These are phyloP conservation scores for Epistrophella euchroma DNA, from an alignment of 2,888 invertebrate genomes.

Conservation along the genomic window DNA sequence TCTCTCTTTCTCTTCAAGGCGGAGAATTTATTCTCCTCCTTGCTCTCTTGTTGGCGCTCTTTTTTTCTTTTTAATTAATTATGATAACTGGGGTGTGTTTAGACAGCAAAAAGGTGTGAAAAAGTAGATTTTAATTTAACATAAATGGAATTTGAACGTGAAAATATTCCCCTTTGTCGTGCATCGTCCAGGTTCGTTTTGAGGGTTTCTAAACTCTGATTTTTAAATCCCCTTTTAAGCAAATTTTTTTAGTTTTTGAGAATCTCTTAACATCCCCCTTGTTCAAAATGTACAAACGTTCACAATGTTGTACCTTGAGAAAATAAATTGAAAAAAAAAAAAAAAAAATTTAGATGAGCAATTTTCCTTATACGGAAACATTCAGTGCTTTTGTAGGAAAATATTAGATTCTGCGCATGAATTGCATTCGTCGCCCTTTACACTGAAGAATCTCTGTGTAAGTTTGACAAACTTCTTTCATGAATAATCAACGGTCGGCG, in stretches of 20 bases:
- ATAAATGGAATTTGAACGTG: constrained; percentile 19
- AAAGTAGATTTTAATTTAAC: constrained; percentile 21
- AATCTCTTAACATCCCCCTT: constrained; percentile 24
- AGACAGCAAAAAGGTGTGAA: constrained; percentile 23
- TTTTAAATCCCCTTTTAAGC: constrained; percentile 28
- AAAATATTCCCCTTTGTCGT: constrained; percentile 1
- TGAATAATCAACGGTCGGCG: constrained; percentile 40
- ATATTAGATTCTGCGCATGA: constrained; percentile 62
- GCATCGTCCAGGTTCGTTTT: neutral
- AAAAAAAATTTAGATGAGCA: constrained; percentile 9
- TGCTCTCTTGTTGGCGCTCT: constrained; percentile 16
- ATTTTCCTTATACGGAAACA: constrained; percentile 52
- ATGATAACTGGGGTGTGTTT: constrained; percentile 36
- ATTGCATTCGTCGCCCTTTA: constrained; percentile 60
- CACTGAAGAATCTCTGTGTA: constrained; percentile 38
- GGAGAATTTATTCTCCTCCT: neutral
- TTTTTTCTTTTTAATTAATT: constrained; percentile 21
- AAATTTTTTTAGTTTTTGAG: neutral
- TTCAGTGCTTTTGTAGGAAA: constrained; percentile 29
- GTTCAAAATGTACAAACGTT: neutral
- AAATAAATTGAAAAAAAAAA: neutral
- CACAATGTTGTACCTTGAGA: neutral
- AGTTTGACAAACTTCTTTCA: constrained; percentile 66
- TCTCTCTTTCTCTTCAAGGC: constrained; percentile 34
- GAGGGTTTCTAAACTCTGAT: constrained; percentile 1